Conservation (phyloP, 1,140 invertebrate genomes). For the Leptoteleia sp. region DNA sequence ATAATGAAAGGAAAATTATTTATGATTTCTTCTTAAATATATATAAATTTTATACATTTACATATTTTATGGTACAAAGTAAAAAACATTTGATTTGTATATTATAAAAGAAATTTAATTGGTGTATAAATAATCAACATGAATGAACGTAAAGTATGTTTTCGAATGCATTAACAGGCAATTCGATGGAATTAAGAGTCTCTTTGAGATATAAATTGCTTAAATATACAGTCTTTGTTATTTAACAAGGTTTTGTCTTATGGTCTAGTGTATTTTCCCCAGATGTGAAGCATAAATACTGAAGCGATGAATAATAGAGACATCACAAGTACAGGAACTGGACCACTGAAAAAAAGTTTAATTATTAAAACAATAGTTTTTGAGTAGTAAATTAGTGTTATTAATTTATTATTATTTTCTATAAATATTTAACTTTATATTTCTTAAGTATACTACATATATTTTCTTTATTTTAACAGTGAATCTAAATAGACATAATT, state of each 20-base stretch:
- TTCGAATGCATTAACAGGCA: conserved; percentile 27
- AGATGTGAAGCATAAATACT: conserved; percentile 99
- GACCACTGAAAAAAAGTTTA: conserved; percentile 88
- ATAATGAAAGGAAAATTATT: too few species aligned
- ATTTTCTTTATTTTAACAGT: too few species aligned
- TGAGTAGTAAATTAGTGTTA: too few species aligned
- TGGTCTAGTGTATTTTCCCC: conserved; percentile 99
- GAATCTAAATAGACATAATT: too few species aligned
- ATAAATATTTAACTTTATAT: too few species aligned
- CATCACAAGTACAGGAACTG: conserved; percentile 99
- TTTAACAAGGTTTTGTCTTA: conserved; percentile 81
- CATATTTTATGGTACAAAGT: conserved; percentile 37
- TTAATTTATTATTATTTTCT: too few species aligned
- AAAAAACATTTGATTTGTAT: conserved; percentile 17
- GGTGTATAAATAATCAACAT: conserved; percentile 51
- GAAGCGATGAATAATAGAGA: conserved; percentile 99
- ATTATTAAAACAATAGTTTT: conserved; percentile 7
- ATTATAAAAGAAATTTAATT: conserved; percentile 35
- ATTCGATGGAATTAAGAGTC: conserved; percentile 27
- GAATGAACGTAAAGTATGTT: conserved; percentile 13
- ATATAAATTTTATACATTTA: too few species aligned
- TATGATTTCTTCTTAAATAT: too few species aligned
- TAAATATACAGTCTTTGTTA: conserved; percentile 50
- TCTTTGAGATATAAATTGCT: conserved; percentile 18
- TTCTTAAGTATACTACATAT: too few species aligned